These are phyloP conservation scores for Natator depressus DNA, from an alignment of 2,113 vertebrate genomes.

Conservation along the genomic window DNA sequence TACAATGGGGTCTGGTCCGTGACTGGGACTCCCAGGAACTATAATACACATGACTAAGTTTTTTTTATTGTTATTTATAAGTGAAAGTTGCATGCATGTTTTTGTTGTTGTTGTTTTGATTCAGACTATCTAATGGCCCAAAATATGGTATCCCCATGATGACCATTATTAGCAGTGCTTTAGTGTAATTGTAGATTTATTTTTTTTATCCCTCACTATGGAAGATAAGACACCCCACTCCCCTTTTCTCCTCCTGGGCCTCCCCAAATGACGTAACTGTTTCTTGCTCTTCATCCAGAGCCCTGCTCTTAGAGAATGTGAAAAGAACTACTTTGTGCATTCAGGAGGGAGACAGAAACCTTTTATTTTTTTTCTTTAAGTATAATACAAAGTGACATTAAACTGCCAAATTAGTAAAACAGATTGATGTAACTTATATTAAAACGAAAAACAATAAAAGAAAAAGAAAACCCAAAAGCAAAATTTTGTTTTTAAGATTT, in stretches of 20 bases:
- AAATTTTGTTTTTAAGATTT: background rate
- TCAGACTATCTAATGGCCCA: background rate
- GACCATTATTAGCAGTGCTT: background rate
- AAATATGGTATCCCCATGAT: background rate
- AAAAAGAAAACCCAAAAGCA: background rate
- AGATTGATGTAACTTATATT: background rate
- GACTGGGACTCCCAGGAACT: background rate
- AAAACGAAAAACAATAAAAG: background rate
- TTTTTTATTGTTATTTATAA: background rate
- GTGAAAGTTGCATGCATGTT: background rate
- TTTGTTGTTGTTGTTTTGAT: background rate
- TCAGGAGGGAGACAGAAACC: background rate
- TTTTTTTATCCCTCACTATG: background rate
- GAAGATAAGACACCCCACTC: background rate
- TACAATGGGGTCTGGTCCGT: background rate
- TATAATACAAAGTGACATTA: background rate
- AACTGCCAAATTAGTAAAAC: rapidly evolving
- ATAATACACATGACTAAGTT: background rate
- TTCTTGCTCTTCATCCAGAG: background rate
- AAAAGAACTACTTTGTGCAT: background rate
- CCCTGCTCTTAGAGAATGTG: background rate
- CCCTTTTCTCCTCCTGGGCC: background rate
- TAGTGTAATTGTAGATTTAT: background rate
- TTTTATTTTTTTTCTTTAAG: rapidly evolving
- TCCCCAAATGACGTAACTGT: background rate